Percentiles rank a stretch among this genome's conserved stretches.
phyloP scores from a whole-genome alignment of 2,888 invertebrate species.

The Chymomyza amoena region DNA sequence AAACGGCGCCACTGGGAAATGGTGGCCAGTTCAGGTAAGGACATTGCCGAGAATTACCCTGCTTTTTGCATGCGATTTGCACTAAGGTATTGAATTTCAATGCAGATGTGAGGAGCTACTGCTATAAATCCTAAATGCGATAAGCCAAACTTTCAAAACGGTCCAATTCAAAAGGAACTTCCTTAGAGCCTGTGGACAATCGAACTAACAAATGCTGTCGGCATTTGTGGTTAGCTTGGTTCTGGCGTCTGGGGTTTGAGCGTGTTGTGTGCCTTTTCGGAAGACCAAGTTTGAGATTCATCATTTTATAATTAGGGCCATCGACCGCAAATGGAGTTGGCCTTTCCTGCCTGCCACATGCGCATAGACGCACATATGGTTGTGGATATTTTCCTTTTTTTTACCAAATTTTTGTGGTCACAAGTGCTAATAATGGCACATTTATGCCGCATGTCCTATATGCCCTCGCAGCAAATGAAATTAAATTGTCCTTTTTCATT shows the following conservation, averaged over 20 bases:
- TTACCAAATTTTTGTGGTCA: constrained; percentile 68
- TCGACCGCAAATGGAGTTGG: constrained; percentile 3
- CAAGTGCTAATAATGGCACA: constrained; percentile 68
- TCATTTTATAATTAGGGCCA: constrained; percentile 72
- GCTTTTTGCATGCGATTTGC: not conserved
- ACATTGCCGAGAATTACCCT: not conserved
- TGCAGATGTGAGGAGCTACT: not conserved
- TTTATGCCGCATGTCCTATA: constrained; percentile 22
- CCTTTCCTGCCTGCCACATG: constrained; percentile 44
- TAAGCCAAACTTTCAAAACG: not conserved
- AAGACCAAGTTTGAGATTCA: constrained; percentile 50
- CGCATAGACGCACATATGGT: constrained; percentile 41
- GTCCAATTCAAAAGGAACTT: not conserved
- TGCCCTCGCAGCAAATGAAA: constrained; percentile 55
- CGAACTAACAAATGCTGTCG: constrained; percentile 20
- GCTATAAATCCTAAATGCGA: not conserved
- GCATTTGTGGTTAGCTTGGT: constrained; percentile 1
- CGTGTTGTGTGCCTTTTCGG: not conserved
- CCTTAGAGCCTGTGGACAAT: constrained; percentile 1
- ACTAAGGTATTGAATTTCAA: not conserved
- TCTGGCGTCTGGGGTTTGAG: not conserved
- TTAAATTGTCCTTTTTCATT: constrained; percentile 71
- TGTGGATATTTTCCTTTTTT: constrained; percentile 33
- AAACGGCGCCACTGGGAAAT: constrained; percentile 65
- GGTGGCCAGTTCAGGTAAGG: not conserved